These are phyloP conservation scores for Dynastes tityus DNA, from an alignment of 2,888 invertebrate genomes.

Conservation along the genomic window DNA sequence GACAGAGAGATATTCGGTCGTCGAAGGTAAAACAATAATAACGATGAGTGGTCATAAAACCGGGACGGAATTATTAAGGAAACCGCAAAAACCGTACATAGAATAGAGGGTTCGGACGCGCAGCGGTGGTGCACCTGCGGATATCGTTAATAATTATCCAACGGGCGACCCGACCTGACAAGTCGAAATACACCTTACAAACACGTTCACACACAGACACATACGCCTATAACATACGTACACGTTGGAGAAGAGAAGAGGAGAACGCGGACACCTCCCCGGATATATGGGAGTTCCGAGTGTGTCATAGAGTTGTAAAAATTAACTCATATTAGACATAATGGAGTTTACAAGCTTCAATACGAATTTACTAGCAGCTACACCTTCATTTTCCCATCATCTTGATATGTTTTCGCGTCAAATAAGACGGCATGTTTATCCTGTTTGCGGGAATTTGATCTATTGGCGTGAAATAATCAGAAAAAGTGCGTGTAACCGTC, in stretches of 20 bases:
- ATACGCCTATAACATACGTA: background rate
- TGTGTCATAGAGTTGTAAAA: constrained; percentile 23
- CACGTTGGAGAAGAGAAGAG: background rate
- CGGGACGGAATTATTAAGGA: constrained; percentile 53
- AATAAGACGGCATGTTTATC: no score
- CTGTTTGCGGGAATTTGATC: no score
- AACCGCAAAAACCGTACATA: constrained; percentile 55
- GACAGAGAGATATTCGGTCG: constrained; percentile 7
- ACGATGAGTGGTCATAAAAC: constrained; percentile 42
- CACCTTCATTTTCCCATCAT: no score
- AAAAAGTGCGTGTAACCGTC: no score
- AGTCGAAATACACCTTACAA: background rate
- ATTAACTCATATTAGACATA: constrained; percentile 15
- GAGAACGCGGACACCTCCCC: background rate
- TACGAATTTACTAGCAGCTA: no score
- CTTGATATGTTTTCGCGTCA: no score
- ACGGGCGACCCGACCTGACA: constrained; percentile 43
- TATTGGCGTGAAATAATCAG: no score
- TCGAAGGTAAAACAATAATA: constrained; percentile 39
- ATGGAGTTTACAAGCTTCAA: background rate
- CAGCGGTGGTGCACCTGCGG: constrained; percentile 59
- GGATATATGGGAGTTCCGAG: constrained; percentile 26
- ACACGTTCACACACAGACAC: no score
- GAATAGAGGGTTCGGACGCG: constrained; percentile 42
- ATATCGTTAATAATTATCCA: constrained; percentile 60